Evolutionary conservation across 2,888 invertebrate genomes (phyloP).

Genomic region (Aradus depressus): DNA sequence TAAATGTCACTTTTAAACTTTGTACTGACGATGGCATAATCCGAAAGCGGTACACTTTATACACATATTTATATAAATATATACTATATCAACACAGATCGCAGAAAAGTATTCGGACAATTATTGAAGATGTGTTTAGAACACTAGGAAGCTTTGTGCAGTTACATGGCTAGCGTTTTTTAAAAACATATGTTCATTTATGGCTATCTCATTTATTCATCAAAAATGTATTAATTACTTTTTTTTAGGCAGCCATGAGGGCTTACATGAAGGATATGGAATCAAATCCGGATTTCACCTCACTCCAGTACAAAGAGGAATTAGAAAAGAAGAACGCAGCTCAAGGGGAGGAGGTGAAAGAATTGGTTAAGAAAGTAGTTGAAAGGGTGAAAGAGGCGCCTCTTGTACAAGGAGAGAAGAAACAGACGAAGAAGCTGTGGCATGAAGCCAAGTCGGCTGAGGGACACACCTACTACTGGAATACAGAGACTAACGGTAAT

Average conservation of each 20-base stretch:
- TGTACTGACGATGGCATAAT: no score
- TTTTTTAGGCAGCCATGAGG: conserved; percentile 60
- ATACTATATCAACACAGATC: no score
- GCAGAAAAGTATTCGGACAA: no score
- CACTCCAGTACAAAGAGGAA: conserved; percentile 33
- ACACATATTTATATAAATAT: no score
- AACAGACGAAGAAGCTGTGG: conserved; percentile 48
- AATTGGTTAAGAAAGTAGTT: conserved; percentile 24
- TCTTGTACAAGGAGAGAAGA: conserved; percentile 4
- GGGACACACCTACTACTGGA: conserved; percentile 77
- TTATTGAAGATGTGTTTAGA: no score
- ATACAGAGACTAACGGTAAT: conserved; percentile 66
- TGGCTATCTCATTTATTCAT: no score
- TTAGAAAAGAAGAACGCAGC: conserved; percentile 31
- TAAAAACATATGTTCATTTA: no score
- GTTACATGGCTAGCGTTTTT: no score
- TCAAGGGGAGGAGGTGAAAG: conserved; percentile 32
- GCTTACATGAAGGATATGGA: conserved; percentile 79
- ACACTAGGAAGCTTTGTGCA: no score
- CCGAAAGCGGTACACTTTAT: no score
- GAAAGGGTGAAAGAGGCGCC: conserved; percentile 16
- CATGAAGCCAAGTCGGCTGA: conserved; percentile 65
- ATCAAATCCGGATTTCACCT: conserved; percentile 51
- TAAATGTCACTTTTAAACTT: no score
- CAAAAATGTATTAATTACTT: no score